Evolutionary conservation across 2,113 vertebrate genomes (phyloP), one percentile per base, ranked within the genome.

Genomic region (Chaetodon trifascialis): DNA sequence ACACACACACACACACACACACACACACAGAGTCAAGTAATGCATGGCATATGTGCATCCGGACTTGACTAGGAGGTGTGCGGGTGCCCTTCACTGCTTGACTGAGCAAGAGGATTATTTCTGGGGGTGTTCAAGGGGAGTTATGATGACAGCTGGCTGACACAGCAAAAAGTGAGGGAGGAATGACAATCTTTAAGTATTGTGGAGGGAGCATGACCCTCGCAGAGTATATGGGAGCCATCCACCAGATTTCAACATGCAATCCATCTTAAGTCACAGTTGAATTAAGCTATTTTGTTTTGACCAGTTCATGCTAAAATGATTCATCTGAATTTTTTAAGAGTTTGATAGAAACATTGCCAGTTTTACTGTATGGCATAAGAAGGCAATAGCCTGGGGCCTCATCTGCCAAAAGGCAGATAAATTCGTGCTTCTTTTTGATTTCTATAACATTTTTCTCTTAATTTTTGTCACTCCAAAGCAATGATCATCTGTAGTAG

Each of bases 41-140:
- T 68, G 34, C 67, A 42, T 23, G 38, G 34, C 67, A 56, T 59
- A 69, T 55, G 69, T 74, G 52, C 54, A 56, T 63, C 60, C 73
- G 3, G 8, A 68, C 59, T 21, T 47, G 67, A 65, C 42, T 4
- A 7, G 25, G 56, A 36, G 54, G 58, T 68, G 73, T 81, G 77
- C 30, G 4, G 30, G 66, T 85, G 79, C 54, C 79, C 85, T 89
- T 87, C 58, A 79, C 52, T 55, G 76, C 79, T 77, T 78, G 23
- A 74, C 75, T 83, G 86, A 78, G 21, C 78, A 74, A 25, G 47
- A 82, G 40, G 73, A 82, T 82, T 82, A 73, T 76, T 69, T 58
- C 46, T 44, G 62, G 65, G 73, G 67, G 49, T 47, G 62, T 58
- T 76, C 34, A 9, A 44, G 67, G 55, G 49, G 17, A 12, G 70